Conservation (phyloP, 2,888 invertebrate species). For the Apodemia zela region DNA sequence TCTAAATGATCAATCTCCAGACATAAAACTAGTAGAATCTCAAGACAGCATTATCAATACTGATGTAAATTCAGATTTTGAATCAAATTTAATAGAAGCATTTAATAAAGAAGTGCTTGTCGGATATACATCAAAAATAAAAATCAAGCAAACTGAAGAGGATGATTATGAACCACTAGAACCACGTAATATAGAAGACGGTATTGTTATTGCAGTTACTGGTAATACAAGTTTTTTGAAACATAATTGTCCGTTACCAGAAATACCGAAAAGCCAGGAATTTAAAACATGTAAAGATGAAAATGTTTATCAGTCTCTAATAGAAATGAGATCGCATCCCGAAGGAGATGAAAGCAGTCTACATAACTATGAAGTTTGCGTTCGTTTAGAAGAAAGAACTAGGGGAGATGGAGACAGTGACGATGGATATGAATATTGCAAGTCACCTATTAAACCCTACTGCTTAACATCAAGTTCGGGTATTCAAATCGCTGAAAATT, state of each 20-base stretch:
- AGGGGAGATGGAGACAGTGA: conserved; percentile 72
- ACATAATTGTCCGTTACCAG: conserved; percentile 73
- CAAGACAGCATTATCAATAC: conserved; percentile 38
- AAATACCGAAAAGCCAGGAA: conserved; percentile 60
- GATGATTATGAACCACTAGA: conserved; percentile 73
- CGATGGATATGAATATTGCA: conserved; percentile 75
- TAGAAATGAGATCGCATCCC: conserved; percentile 71
- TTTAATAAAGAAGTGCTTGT: conserved; percentile 66
- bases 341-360: conserved; percentile 73
- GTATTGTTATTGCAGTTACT: conserved; percentile 54
- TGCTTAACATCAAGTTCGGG: conserved; percentile 65
- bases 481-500: conserved; percentile 77
- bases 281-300: conserved; percentile 42
- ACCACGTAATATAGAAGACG: conserved; percentile 53
- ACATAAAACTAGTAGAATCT: conserved; percentile 45
- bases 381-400: conserved; percentile 64
- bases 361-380: conserved; percentile 77
- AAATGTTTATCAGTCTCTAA: conserved; percentile 69
- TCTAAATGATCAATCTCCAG: conserved; percentile 42
- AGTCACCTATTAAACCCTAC: conserved; percentile 67
- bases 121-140: conserved; percentile 55
- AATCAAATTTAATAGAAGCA: conserved; percentile 68
- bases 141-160: conserved; percentile 48
- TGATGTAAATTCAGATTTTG: conserved; percentile 60
- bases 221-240: conserved; percentile 59